Evolutionary conservation across 2,888 invertebrate genomes (phyloP).

Genomic region (Formica aserva): DNA sequence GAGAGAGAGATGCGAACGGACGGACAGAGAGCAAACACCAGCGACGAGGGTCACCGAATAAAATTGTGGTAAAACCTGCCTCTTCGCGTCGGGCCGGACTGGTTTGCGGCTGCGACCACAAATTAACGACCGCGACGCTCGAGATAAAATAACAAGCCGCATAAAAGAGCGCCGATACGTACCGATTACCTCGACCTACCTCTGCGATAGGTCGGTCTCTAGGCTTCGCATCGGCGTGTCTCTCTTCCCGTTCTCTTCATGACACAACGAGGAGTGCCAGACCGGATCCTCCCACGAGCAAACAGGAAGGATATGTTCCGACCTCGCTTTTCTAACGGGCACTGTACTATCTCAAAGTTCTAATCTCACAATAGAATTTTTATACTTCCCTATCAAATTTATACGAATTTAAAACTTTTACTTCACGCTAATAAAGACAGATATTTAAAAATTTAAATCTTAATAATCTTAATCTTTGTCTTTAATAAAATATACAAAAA

Average conservation of each 20-base stretch:
- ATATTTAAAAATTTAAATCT: not conserved
- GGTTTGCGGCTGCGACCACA: slow-evolving; percentile 69
- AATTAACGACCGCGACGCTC: slow-evolving; percentile 77
- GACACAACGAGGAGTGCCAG: slow-evolving; percentile 53
- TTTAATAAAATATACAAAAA: not conserved
- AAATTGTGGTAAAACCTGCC: slow-evolving; percentile 67
- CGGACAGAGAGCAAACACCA: slow-evolving; percentile 62
- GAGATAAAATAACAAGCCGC: slow-evolving; percentile 76
- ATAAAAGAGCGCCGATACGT: slow-evolving; percentile 73
- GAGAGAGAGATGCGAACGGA: not conserved
- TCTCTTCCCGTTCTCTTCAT: slow-evolving; percentile 44
- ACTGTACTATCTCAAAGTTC: not conserved
- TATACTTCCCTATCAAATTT: not conserved
- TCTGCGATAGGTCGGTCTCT: slow-evolving; percentile 64
- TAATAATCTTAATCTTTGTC: not conserved
- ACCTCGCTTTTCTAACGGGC: slow-evolving; percentile 34
- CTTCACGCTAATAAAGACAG: not conserved
- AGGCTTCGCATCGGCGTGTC: slow-evolving; percentile 26
- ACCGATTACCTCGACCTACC: slow-evolving; percentile 76
- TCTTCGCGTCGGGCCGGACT: slow-evolving; percentile 42
- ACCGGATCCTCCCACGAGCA: slow-evolving; percentile 69
- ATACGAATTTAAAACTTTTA: not conserved
- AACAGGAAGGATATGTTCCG: slow-evolving; percentile 25
- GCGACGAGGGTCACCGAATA: slow-evolving; percentile 68
- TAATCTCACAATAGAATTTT: slow-evolving; percentile 16